Evolutionary conservation across 2,797 vertebrate genomes (phyloP), one percentile per base, ranked within the genome.

Genomic region (Geotrypetes seraphini): DNA sequence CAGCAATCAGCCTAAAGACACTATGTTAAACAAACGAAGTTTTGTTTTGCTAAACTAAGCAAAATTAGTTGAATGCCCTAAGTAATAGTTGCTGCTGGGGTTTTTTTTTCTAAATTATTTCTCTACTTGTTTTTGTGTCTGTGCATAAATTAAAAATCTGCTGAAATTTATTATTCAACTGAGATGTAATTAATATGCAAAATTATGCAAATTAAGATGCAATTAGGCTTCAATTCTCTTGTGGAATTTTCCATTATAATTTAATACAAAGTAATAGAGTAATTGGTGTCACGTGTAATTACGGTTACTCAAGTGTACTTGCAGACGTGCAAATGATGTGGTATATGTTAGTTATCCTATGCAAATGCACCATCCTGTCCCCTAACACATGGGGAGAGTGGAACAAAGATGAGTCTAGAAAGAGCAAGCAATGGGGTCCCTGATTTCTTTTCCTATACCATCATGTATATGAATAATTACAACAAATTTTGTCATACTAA

Each of bases 221-320:
- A 98, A 98, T 98, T 98, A 97, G 95, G 91, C 93, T 96, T 92
- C 92, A 95, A 97, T 98, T 98, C 95, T 97, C 95, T 86, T 89
- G 94, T 96, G 91, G 92, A 98, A 97, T 97, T 97, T 97, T 91
- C 92, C 92, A 97, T 98, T 97, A 97, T 96, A 98, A 97, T 98
- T 97, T 97, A 98, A 98, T 97, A 98, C 95, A 98, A 97, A 96
- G 94, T 98, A 98, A 98, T 93, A 96, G 94, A 97, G 92, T 97
- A 98, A 98, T 98, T 97, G 95, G 92, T 98, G 95, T 98, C 95
- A 98, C 95, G 92, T 98, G 95, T 98, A 98, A 98, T 98, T 98
- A 96, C 83, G 87, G 91, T 97, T 96, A 96, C 92, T 95, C 90
- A 91, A 91, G 91, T 94, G 92, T 95, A 96, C 88, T 94, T 90